Evolutionary conservation across 2,797 vertebrate species (phyloP).

Genomic region (Carcharodon carcharias): DNA sequence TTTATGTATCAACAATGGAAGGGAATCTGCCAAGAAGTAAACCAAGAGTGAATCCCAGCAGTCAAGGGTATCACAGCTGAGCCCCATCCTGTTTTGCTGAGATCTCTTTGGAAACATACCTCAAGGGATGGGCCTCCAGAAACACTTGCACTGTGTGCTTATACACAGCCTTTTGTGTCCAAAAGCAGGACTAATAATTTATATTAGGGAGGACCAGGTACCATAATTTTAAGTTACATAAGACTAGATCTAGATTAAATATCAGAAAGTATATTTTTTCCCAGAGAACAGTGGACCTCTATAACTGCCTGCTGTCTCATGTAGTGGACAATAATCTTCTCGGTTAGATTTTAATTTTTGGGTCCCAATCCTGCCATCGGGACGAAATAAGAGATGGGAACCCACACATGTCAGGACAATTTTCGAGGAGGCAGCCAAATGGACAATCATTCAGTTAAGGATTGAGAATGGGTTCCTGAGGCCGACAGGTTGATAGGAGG

Average conservation of each 20-base stretch:
- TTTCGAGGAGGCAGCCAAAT: too few relatives aligned
- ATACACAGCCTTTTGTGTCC: background rate
- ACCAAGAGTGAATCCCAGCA: background rate
- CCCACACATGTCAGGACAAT: too few relatives aligned
- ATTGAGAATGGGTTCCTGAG: too few relatives aligned
- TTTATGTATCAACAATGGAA: background rate
- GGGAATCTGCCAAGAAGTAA: background rate
- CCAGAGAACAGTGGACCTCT: background rate
- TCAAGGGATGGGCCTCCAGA: background rate
- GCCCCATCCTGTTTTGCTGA: background rate
- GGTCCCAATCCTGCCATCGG: too few relatives aligned
- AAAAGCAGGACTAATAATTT: background rate
- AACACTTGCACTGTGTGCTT: background rate
- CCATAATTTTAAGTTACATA: background rate
- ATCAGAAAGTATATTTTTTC: background rate
- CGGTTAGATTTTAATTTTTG: too few relatives aligned
- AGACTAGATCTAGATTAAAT: background rate
- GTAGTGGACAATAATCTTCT: background rate
- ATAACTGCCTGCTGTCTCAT: background rate
- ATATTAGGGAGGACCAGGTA: background rate
- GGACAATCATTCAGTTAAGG: too few relatives aligned
- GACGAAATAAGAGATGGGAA: too few relatives aligned
- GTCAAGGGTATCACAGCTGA: background rate
- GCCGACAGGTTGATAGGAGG: too few relatives aligned
- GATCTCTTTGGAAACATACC: too few relatives aligned